These are phyloP conservation scores for Notothenia rossii DNA, from an alignment of 2,113 vertebrate genomes.

Conservation along the genomic window DNA sequence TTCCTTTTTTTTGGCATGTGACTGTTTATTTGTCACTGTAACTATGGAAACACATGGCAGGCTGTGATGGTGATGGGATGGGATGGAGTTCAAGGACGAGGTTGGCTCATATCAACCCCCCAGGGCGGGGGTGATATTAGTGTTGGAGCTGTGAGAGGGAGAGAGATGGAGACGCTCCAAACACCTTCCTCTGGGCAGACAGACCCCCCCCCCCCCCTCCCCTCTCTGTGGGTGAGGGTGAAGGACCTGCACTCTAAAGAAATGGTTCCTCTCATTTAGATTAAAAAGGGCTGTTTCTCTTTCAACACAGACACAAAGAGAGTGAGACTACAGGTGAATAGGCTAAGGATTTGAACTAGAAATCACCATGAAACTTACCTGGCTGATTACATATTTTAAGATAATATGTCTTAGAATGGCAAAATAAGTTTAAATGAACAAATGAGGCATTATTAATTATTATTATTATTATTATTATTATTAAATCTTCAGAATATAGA, in stretches of 20 bases:
- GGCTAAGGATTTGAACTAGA: too few species aligned
- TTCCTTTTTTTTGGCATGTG: constrained; percentile 8
- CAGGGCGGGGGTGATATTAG: constrained; percentile 13
- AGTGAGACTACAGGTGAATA: neutral
- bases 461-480: too few species aligned
- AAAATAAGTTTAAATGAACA: too few species aligned
- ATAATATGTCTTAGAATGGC: too few species aligned
- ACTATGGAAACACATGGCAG: constrained; percentile 50
- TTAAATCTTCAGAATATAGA: too few species aligned
- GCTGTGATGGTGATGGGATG: constrained; percentile 30
- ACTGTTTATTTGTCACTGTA: constrained; percentile 19
- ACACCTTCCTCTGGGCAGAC: constrained; percentile 7
- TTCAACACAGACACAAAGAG: neutral
- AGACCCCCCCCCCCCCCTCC: neutral
- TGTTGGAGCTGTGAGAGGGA: constrained; percentile 11
- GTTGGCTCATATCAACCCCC: constrained; percentile 27
- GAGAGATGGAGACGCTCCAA: neutral
- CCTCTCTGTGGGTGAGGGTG: neutral
- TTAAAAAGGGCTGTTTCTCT: neutral
- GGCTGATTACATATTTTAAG: too few species aligned
- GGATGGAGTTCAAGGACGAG: constrained; percentile 22
- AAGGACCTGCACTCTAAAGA: neutral
- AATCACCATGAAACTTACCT: too few species aligned
- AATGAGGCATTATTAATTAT: too few species aligned
- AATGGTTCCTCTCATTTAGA: too few species aligned